These are phyloP conservation scores for pig (Sus scrofa) DNA, from an alignment of 2,113 vertebrate species.

Conservation along the genomic window DNA sequence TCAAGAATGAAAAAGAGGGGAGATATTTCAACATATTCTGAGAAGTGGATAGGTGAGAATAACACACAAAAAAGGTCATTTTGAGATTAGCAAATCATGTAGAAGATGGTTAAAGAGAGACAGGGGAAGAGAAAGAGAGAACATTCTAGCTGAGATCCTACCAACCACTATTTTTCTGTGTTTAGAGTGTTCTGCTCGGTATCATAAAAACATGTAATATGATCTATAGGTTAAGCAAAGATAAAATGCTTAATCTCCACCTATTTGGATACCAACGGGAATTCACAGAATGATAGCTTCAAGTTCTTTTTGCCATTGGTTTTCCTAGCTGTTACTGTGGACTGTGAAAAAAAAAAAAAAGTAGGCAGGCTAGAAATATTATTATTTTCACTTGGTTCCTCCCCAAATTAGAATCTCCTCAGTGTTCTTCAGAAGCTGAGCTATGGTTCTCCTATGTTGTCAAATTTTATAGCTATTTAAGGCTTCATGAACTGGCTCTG, in stretches of 20 bases:
- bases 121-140: neutral
- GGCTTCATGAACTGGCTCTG: neutral
- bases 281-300: neutral
- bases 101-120: neutral
- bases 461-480: too few relatives aligned
- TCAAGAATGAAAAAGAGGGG: neutral
- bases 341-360: neutral
- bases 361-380: neutral
- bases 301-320: neutral
- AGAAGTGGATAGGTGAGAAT: neutral
- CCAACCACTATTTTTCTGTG: neutral
- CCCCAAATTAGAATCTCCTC: neutral
- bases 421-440: neutral
- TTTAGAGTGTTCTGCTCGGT: neutral
- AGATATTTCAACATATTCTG: neutral
- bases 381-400: neutral
- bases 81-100: neutral
- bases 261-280: neutral
- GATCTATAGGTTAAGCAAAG: neutral
- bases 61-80: neutral
- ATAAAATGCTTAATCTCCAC: neutral
- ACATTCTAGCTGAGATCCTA: neutral
- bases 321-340: neutral
- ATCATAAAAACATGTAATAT: neutral
- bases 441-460: accelerated